Percentiles rank a stretch among this genome's conserved stretches.
These are phyloP conservation scores for Medauroidea extradentata DNA, from an alignment of 1,140 invertebrate genomes.

Conservation along the genomic window DNA sequence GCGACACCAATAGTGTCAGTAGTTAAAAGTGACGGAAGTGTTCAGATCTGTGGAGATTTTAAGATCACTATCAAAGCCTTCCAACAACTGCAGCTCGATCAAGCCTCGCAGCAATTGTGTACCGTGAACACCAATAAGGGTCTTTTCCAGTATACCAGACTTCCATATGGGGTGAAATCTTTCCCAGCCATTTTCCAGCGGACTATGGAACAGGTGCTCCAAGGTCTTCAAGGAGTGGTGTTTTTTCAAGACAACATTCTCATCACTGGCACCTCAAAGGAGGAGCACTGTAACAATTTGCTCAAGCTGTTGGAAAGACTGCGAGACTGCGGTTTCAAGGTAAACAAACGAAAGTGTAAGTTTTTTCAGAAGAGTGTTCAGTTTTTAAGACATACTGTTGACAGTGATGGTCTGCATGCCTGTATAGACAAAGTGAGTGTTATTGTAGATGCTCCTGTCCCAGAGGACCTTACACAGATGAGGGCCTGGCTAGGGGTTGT, in stretches of 20 bases:
- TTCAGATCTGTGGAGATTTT: constrained; percentile 34
- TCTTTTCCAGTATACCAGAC: not conserved
- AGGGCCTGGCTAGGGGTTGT: constrained; percentile 7
- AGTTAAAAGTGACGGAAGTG: constrained; percentile 28
- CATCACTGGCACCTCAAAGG: constrained; percentile 16
- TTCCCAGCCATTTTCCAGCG: not conserved
- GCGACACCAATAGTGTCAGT: constrained; percentile 35
- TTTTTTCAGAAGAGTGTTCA: not conserved
- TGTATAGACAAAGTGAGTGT: constrained; percentile 18
- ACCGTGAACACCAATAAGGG: not conserved
- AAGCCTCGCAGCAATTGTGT: not conserved
- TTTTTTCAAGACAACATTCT: too few species aligned
- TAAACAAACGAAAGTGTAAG: not conserved
- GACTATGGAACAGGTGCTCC: not conserved
- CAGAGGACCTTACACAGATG: not conserved
- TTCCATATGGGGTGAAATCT: not conserved
- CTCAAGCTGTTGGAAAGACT: not conserved
- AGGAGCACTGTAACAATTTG: not conserved
- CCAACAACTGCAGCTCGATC: not conserved
- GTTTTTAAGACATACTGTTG: not conserved
- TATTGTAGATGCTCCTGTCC: constrained; percentile 19
- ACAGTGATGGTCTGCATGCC: constrained; percentile 3
- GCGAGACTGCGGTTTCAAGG: not conserved
- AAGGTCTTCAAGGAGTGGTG: constrained; percentile 12
- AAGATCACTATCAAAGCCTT: constrained; percentile 10